phyloP scores from a whole-genome alignment of 2,888 invertebrate species.

The Cartodere bifasciata region DNA sequence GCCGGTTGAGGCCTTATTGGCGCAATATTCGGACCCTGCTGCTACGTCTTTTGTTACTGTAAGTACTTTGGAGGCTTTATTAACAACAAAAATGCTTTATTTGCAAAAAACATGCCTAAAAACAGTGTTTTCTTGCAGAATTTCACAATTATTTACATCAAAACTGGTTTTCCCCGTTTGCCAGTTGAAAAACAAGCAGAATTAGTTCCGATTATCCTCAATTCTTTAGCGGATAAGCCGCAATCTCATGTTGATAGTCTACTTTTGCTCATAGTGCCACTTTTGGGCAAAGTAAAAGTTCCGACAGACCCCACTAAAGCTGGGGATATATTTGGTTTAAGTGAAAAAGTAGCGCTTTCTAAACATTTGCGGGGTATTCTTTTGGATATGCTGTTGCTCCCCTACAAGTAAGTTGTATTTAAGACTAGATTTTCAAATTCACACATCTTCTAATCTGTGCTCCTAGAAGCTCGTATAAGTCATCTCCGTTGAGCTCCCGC shows the following conservation, averaged over 20 bases:
- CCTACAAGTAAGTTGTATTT: slow-evolving; percentile 60
- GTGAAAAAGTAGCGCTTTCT: slow-evolving; percentile 57
- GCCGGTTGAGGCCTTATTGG: slow-evolving; percentile 71
- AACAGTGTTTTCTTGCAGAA: slow-evolving; percentile 50
- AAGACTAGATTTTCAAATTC: no score
- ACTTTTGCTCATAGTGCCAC: slow-evolving; percentile 65
- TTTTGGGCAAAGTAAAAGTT: slow-evolving; percentile 58
- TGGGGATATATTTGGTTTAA: slow-evolving; percentile 52
- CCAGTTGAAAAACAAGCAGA: slow-evolving; percentile 60
- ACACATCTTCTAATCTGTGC: no score
- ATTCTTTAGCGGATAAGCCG: slow-evolving; percentile 69
- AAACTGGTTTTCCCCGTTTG: slow-evolving; percentile 79
- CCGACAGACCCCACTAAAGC: slow-evolving; percentile 50
- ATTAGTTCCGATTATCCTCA: slow-evolving; percentile 60
- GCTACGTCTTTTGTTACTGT: slow-evolving; percentile 70
- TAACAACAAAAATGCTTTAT: background rate
- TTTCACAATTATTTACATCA: slow-evolving; percentile 87
- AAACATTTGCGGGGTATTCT: slow-evolving; percentile 62
- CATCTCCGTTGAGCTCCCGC: no score
- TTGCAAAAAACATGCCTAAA: background rate
- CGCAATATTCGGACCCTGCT: slow-evolving; percentile 65
- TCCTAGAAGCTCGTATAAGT: no score
- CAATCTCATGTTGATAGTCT: slow-evolving; percentile 77
- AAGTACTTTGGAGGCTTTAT: slow-evolving; percentile 29
- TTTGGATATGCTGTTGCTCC: slow-evolving; percentile 70